Base-by-base conservation (phyloP, 2,888 invertebrate genomes). In the Drosophila tanythrix region DNA sequence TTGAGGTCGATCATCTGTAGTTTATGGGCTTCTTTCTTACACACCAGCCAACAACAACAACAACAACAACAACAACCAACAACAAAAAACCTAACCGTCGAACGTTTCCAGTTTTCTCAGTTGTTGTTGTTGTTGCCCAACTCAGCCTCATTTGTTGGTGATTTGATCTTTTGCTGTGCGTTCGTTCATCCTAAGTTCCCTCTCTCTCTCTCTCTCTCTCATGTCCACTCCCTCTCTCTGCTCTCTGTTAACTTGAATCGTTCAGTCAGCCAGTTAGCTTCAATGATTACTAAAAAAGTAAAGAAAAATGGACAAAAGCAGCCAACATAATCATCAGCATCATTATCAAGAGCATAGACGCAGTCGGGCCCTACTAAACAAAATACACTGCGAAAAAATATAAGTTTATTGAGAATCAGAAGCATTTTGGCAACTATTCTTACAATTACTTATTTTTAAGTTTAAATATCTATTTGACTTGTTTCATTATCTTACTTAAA, bases 1-100 rank as follows among this genome's bases (percentile, higher is more conserved):
- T 83, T 83, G 90, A 90, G 87, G 87, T 88, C 89, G 87, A 88
- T 88, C 87, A 90, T 90, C 90, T 83, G 85, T 90, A 90, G 89
- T 90, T 90, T 90, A 90, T 88, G 89, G 82, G 84, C 90, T 86
- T 88, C 86, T 76, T 77, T 70, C 62, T 67, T 52, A 66, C 67
- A 64, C 70, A 56, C 52, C 21, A 55, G 31, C 43, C 55, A 62
- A 11, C 55, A 76, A 18, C 63, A 63, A 62, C 62, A 75, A 27
- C 61, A 55, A 29, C 53, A 75, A n/a, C 62, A 62, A 65, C 59
- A 75, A 31, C 58, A 46, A 10, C 10, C 10, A 46, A 46, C 15
- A 46, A 29, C 50, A 71, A 51, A 63, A 53, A 46, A 46, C 13
- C 31, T 55, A 67, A 67, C 53, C 67, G 67, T 69, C 67, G 67